phyloP scores from a whole-genome alignment of 2,888 invertebrate species.

The Callyntrura guangdongensis region DNA sequence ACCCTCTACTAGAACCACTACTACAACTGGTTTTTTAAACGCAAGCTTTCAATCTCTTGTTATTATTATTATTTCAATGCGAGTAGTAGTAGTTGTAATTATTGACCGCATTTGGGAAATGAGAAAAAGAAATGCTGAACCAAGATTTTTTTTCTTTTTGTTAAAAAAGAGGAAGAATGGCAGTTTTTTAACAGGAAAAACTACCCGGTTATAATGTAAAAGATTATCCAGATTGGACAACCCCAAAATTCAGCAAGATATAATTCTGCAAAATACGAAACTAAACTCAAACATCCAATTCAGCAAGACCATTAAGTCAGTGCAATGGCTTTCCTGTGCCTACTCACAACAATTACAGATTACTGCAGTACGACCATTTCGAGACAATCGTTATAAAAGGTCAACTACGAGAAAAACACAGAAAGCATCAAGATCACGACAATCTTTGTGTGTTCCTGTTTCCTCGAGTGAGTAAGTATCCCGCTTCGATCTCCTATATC shows the following conservation, averaged over 20 bases:
- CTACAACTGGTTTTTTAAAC: background rate
- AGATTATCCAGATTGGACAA: background rate
- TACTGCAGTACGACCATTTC: slow-evolving; percentile 4
- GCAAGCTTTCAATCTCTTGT: background rate
- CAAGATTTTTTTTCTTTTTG: background rate
- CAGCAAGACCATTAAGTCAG: background rate
- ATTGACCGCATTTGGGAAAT: background rate
- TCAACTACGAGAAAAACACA: background rate
- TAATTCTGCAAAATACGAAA: background rate
- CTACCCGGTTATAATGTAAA: no score
- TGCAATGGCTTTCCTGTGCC: background rate
- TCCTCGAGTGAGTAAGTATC: background rate
- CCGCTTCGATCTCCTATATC: background rate
- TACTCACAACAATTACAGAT: background rate
- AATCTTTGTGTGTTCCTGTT: background rate
- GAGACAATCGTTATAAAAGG: background rate
- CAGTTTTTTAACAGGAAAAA: no score
- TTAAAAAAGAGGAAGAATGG: background rate
- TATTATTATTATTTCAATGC: background rate
- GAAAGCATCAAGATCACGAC: background rate
- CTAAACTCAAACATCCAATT: background rate
- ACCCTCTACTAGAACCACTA: background rate
- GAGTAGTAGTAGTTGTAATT: background rate
- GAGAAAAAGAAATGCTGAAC: background rate
- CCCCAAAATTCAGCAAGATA: background rate